Evolutionary conservation across 2,797 vertebrate species (phyloP), one percentile per base, ranked within the genome.

Genomic region (Pteronotus mesoamericanus): DNA sequence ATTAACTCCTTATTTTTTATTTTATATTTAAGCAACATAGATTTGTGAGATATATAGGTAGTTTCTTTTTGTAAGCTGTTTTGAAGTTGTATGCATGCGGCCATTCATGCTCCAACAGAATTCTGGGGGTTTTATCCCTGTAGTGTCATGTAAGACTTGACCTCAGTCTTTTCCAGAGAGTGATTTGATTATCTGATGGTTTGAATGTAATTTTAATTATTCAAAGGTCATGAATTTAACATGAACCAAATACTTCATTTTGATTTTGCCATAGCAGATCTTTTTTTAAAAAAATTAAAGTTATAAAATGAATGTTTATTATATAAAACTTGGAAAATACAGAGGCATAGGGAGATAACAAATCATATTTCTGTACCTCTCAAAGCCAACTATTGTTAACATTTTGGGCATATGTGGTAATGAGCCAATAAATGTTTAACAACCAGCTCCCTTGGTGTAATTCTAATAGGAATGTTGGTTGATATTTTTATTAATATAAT

Each of bases 161-260:
- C 69, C 61, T 85, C 44, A 19, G 42, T 29, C 71, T 86, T 92
- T 95, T 94, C 39, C 29, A 46, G 48, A 85, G 46, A 77, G 32
- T 93, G 53, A 89, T 86, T 86, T 14, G 78, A 77, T 74, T 94
- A 75, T 44, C 48, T 92, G 37, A 26, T 94, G 37, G 57, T 68
- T 82, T 91, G 57, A 61, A 71, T 83, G 9, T 72, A 48, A 55
- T 92, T 91, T 82, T 96, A 66, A 92, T 96, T 96, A 88, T 94
- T 93, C 44, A 88, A 26, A 90, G 89, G 32, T 90, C 57, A 66
- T 96, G 68, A 90, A 91, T 96, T 91, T 96, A 51, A 83, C 9
- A 37, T 44, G 59, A 92, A 77, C 55, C 48, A 48, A 55, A 83
- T 71, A 79, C 48, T 82, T 86, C 80, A 16, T 61, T 95, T 93